Evolutionary conservation across 2,797 vertebrate genomes (phyloP).

Genomic region (Numenius phaeopus): DNA sequence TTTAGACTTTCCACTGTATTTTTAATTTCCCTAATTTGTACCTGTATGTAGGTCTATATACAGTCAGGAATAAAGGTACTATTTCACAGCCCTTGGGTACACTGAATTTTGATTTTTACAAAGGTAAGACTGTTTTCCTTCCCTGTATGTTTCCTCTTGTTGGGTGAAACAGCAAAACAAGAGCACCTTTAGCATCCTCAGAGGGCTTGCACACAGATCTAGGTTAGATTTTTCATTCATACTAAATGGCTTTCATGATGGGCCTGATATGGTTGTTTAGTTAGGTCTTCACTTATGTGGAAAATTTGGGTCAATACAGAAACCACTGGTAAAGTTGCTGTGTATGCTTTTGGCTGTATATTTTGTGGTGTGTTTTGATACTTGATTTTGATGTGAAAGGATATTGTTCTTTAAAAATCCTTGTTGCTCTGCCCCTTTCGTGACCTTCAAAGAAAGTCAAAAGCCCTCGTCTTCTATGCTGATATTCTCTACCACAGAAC

Average conservation of each 20-base stretch:
- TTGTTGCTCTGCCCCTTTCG: background rate
- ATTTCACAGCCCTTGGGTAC: background rate
- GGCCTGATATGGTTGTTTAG: background rate
- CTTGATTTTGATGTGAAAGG: background rate
- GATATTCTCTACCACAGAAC: background rate
- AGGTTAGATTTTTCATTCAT: background rate
- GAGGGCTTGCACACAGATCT: background rate
- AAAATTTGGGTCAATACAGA: background rate
- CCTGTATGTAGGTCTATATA: background rate
- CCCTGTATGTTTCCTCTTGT: background rate
- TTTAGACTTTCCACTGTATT: background rate
- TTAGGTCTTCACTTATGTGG: background rate
- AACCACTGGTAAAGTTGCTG: background rate
- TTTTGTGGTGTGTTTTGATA: background rate
- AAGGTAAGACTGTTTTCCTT: background rate
- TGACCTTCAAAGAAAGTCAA: conserved; percentile 1
- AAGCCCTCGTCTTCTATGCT: background rate
- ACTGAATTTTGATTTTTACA: background rate
- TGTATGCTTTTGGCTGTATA: background rate
- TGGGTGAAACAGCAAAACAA: background rate
- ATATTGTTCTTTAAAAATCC: background rate
- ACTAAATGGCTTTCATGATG: background rate
- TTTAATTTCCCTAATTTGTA: background rate
- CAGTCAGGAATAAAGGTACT: background rate
- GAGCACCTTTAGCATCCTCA: background rate